Evolutionary conservation across 30 jellyfish, hydroid and myxozoan species (phyloP).

Genomic region (Hydra vulgaris): DNA sequence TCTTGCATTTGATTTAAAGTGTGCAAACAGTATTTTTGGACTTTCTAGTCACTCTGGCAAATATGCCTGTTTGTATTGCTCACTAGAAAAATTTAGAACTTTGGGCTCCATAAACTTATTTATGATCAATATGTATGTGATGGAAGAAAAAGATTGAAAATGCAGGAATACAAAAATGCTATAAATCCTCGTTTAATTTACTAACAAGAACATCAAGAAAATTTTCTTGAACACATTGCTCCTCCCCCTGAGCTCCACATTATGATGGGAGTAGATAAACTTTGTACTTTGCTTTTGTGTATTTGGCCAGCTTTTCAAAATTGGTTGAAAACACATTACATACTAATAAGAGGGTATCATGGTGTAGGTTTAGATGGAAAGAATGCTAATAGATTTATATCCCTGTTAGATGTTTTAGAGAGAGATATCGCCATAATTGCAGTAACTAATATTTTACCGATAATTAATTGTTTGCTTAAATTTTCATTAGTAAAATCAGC

Average conservation of each 20-base stretch:
- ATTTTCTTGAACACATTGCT: no score
- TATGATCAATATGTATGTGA: background rate
- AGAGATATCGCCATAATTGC: background rate
- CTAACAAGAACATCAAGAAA: background rate
- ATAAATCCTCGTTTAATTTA: background rate
- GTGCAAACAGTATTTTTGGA: background rate
- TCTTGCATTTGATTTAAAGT: background rate
- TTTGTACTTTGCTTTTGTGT: background rate
- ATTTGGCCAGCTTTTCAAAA: background rate
- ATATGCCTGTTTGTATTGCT: background rate
- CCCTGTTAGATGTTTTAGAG: background rate
- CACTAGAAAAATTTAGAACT: background rate
- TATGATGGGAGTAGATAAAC: background rate
- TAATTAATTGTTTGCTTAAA: background rate
- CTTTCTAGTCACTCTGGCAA: background rate
- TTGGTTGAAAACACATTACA: background rate
- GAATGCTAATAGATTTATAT: background rate
- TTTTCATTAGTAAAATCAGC: background rate
- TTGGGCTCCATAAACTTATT: background rate
- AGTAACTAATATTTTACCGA: background rate
- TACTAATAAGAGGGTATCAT: background rate
- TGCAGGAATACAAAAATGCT: background rate
- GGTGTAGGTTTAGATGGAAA: background rate
- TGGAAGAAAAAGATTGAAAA: background rate
- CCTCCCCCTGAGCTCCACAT: background rate